phyloP scores from a whole-genome alignment of 1,140 invertebrate genomes.

The Drosophila sucinea region DNA sequence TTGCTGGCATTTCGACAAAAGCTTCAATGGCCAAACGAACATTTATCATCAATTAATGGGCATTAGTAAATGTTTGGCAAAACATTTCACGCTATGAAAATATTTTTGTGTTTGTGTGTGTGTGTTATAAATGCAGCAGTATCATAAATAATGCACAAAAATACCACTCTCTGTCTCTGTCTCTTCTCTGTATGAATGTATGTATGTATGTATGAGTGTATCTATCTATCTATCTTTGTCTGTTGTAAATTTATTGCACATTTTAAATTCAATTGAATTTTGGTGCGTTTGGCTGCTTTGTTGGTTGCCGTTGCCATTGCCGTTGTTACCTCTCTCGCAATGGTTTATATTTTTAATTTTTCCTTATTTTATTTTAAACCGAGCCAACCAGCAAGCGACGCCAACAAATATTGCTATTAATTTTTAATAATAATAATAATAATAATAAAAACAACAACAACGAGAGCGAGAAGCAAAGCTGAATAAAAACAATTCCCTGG shows the following conservation, averaged over 20 bases:
- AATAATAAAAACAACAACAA: slow-evolving; percentile 6
- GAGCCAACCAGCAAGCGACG: slow-evolving; percentile 6
- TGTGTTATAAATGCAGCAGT: slow-evolving; percentile 37
- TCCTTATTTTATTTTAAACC: slow-evolving; percentile 44
- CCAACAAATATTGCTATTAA: slow-evolving; percentile 74
- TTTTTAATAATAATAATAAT: slow-evolving; percentile 64
- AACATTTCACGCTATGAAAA: slow-evolving; percentile 48
- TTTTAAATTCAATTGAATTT: slow-evolving; percentile 71
- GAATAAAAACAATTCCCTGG: slow-evolving; percentile 4
- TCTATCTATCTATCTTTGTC: slow-evolving; percentile 16
- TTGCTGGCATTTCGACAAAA: slow-evolving; percentile 13
- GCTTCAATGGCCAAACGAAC: slow-evolving; percentile 23
- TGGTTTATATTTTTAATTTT: not conserved
- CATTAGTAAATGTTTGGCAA: slow-evolving; percentile 61
- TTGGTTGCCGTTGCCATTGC: slow-evolving; percentile 5
- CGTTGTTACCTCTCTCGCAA: not conserved
- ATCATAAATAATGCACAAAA: slow-evolving; percentile 64
- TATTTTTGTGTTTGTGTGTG: slow-evolving; percentile 32
- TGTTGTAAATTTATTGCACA: slow-evolving; percentile 59
- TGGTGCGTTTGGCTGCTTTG: slow-evolving; percentile 31
- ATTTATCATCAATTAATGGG: slow-evolving; percentile 66
- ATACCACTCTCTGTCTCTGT: slow-evolving; percentile 18
- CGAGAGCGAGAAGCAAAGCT: not conserved
- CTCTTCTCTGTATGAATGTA: slow-evolving; percentile 6
- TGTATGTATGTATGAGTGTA: slow-evolving; percentile 19